A percentile compares a stretch with the other conserved stretches of the same genome.
These are phyloP conservation scores for Elegia similella DNA, from an alignment of 2,888 invertebrate species.

Conservation along the genomic window DNA sequence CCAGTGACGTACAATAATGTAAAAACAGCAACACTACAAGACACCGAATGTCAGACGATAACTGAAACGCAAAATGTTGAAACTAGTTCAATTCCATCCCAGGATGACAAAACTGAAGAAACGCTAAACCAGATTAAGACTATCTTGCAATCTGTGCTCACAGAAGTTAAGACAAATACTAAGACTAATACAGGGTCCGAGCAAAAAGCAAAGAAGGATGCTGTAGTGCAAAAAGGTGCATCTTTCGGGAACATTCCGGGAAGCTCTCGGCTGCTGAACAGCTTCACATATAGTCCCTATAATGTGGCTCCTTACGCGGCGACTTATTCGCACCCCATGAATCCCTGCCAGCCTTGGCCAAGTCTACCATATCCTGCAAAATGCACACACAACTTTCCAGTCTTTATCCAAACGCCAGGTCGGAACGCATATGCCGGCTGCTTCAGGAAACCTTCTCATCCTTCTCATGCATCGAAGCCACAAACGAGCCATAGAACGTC, in stretches of 20 bases:
- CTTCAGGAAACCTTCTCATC: conserved; percentile 38
- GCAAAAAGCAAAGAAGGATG: conserved; percentile 51
- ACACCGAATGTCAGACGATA: conserved; percentile 47
- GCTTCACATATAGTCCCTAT: conserved; percentile 55
- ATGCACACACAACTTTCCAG: conserved; percentile 56
- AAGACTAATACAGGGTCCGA: conserved; percentile 33
- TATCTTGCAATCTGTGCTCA: conserved; percentile 62
- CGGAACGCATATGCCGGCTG: conserved; percentile 45
- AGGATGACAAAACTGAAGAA: conserved; percentile 52
- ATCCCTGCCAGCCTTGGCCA: conserved; percentile 35
- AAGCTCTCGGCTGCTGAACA: conserved; percentile 50
- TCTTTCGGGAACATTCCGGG: conserved; percentile 48
- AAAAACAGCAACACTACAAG: conserved; percentile 37
- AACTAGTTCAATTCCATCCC: conserved; percentile 22
- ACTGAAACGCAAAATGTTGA: conserved; percentile 33
- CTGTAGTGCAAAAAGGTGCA: conserved; percentile 53
- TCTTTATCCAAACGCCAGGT: conserved; percentile 49
- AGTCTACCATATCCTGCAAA: conserved; percentile 38
- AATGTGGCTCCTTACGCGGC: conserved; percentile 44
- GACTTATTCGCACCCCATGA: conserved; percentile 46
- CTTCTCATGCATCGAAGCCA: conserved; percentile 26
- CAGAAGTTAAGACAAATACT: conserved; percentile 59
- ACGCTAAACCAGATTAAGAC: conserved; percentile 65
- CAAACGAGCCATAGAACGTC: neutral
- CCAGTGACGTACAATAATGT: conserved; percentile 35